Base-by-base conservation (phyloP, 2,888 invertebrate species). In the Proisotoma minuta region DNA sequence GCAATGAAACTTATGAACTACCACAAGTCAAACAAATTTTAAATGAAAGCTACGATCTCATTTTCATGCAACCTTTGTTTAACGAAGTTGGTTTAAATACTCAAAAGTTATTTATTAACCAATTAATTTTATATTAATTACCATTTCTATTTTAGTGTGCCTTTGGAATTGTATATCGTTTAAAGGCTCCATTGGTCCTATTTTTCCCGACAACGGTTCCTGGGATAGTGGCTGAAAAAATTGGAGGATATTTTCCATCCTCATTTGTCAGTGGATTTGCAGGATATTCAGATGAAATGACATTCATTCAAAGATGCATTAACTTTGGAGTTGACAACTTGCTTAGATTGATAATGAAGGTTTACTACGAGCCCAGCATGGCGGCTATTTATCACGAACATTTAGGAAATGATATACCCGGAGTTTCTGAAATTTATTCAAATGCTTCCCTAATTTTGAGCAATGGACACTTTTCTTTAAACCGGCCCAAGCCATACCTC, bases 311-410 rank as follows among this genome's bases (percentile, higher is more conserved):
- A 20, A 47, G 47, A 5, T 47, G 5, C 20, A 47, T n/a, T 5
- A 47, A 47, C n/a, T 65, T 73, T 4, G 49, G 70, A 28, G 28
- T 53, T 0, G 76, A 77, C 0, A 57, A 78, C 2, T 77, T 76
- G 39, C 77, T 79, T 43, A 76, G 78, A 24, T 57, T 75, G 2
- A 69, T 76, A 43, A 71, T 78, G 3, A 71, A 76, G 50, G 74
- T 72, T 51, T 73, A 73, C 40, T 77, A 77, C 59, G 75, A 78
- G 43, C 68, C 68, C 1, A 23, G 8, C 12, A 62, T 68, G 59
- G 62, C 59, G 18, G 34, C 28, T 23, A 29, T 63, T n/a, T 66
- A 66, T 59, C 20, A 54, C 22, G 65, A 79, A 61, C 78, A 78
- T 70, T 81, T 82, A 56, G 79, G 65, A n/a, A 3, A 63, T 1